A percentile compares a stretch with the other conserved stretches of the same genome.
These are phyloP conservation scores for Porites lutea DNA, from an alignment of 64 coral and sea anemone genomes.

Conservation along the genomic window DNA sequence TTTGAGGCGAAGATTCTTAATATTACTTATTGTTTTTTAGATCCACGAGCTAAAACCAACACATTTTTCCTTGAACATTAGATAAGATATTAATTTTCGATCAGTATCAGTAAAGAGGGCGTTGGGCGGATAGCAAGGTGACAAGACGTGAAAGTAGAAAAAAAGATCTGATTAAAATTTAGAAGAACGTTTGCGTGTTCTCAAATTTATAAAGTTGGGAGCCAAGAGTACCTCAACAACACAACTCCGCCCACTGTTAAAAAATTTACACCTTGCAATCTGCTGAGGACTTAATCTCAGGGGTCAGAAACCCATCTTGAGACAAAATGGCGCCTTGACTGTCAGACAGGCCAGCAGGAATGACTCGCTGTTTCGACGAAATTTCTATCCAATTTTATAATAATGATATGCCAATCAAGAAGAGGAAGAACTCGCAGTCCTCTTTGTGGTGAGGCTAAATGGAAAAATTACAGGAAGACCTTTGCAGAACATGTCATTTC, in stretches of 20 bases:
- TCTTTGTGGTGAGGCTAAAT: neutral
- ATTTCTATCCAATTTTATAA: neutral
- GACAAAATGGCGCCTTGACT: constrained; percentile 49
- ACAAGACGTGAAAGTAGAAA: neutral
- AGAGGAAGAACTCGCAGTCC: neutral
- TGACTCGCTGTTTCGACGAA: neutral
- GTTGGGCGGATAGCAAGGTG: no score
- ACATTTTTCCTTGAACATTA: no score
- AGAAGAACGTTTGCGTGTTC: constrained; percentile 9
- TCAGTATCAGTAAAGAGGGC: no score
- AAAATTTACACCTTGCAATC: constrained; percentile 52
- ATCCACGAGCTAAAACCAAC: no score
- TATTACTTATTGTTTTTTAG: no score
- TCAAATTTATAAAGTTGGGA: constrained; percentile 20
- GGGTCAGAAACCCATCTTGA: constrained; percentile 10
- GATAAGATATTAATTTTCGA: no score
- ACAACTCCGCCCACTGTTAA: constrained; percentile 33
- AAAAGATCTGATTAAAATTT: neutral
- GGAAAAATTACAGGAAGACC: neutral
- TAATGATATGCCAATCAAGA: neutral
- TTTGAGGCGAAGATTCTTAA: no score
- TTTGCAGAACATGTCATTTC: neutral
- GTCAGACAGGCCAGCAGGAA: constrained; percentile 48
- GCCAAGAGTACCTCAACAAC: constrained; percentile 23
- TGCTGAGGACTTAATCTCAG: constrained; percentile 31